Conservation (phyloP, 2,797 vertebrate species). For the Nyctibius grandis region DNA sequence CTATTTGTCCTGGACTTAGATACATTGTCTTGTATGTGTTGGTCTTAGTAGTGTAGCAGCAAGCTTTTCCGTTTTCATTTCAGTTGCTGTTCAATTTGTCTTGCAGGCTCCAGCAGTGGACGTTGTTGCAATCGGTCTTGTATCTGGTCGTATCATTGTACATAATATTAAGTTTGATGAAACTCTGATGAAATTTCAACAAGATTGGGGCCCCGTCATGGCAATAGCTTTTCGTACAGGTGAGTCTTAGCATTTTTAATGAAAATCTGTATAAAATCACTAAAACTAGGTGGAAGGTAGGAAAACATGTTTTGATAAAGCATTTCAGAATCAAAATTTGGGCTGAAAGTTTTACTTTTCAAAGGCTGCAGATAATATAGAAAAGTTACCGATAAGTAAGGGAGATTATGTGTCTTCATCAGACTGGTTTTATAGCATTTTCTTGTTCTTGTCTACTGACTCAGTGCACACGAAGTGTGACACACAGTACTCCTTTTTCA, state of each 20-base stretch:
- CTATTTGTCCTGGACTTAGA: neutral
- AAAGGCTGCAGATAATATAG: neutral
- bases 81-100: neutral
- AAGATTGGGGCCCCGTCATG: constrained; percentile 96
- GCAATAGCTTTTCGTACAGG: constrained; percentile 93
- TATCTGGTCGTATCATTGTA: constrained; percentile 86
- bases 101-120: constrained; percentile 91
- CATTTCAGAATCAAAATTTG: neutral
- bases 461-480: neutral
- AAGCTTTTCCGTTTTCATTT: neutral
- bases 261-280: neutral
- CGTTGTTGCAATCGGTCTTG: constrained; percentile 86
- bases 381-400: neutral
- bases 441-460: neutral
- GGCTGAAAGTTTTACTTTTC: neutral
- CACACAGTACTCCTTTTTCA: neutral
- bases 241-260: constrained; percentile 43
- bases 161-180: constrained; percentile 94
- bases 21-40: neutral
- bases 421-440: neutral
- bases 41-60: neutral
- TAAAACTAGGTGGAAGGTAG: neutral
- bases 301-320: neutral
- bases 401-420: neutral
- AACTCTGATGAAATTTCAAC: constrained; percentile 91